phyloP scores from a whole-genome alignment of 2,113 vertebrate species.

The Steatornis caripensis region DNA sequence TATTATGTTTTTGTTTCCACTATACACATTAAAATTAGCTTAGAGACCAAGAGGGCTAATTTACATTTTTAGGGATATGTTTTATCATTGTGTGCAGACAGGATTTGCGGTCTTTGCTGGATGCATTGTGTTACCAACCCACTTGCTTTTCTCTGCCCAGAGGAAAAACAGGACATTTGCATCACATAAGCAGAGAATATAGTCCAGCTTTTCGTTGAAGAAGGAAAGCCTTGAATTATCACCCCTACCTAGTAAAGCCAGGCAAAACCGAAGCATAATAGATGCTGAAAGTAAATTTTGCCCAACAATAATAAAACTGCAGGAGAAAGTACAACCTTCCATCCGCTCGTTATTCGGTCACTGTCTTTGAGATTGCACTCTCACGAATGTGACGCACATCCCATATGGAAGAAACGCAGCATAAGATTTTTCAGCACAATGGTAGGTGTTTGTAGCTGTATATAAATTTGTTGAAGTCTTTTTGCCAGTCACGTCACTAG shows the following conservation, averaged over 20 bases:
- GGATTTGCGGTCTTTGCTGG: constrained; percentile 35
- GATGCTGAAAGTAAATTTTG: neutral
- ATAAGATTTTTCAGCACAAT: neutral
- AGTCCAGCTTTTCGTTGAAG: neutral
- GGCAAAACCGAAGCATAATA: neutral
- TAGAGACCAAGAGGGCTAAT: constrained; percentile 31
- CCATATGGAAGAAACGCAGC: neutral
- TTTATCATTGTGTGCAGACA: constrained; percentile 52
- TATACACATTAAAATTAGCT: constrained; percentile 60
- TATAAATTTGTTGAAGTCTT: neutral
- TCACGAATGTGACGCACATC: accelerated
- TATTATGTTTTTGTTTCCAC: constrained; percentile 44
- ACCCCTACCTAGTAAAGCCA: neutral
- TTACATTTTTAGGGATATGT: constrained; percentile 54
- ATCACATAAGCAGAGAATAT: neutral
- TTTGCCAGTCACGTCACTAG: neutral
- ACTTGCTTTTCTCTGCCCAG: neutral
- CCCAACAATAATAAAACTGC: neutral
- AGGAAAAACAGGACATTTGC: neutral
- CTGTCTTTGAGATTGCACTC: neutral
- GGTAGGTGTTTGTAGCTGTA: neutral
- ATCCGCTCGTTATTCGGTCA: neutral
- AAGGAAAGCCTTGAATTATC: neutral
- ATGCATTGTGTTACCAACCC: neutral
- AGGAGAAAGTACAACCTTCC: neutral